A percentile compares a stretch with the other conserved stretches of the same genome.
Conservation (phyloP, 2,888 invertebrate genomes). For the Stratiomys singularior region DNA sequence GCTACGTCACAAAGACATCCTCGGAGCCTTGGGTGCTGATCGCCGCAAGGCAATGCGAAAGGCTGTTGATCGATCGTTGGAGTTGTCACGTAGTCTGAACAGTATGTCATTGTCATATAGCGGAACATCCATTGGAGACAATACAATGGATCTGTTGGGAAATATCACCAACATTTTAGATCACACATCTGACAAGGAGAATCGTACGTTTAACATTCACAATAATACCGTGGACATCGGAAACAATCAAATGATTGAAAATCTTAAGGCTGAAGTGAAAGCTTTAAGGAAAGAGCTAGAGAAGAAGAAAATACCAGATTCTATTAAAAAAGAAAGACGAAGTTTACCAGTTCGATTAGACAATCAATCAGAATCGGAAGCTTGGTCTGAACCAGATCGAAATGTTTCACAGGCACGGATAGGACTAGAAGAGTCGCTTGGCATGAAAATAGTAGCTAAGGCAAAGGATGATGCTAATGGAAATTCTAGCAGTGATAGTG, state of each 20-base stretch:
- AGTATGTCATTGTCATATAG: conserved; percentile 62
- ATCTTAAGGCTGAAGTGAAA: conserved; percentile 59
- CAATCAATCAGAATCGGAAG: conserved; percentile 77
- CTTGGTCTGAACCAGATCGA: conserved; percentile 88
- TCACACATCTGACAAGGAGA: conserved; percentile 53
- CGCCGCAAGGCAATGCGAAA: conserved; percentile 68
- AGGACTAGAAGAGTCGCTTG: conserved; percentile 69
- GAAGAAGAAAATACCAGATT: conserved; percentile 54
- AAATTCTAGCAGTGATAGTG: conserved; percentile 52
- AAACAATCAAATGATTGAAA: conserved; percentile 54
- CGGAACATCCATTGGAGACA: conserved; percentile 65
- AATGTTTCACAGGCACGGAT: conserved; percentile 84
- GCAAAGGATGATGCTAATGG: conserved; percentile 53
- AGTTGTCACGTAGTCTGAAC: conserved; percentile 68
- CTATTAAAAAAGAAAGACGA: conserved; percentile 58
- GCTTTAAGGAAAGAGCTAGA: conserved; percentile 59
- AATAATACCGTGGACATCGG: conserved; percentile 54
- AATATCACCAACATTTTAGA: conserved; percentile 66
- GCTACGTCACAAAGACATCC: conserved; percentile 68
- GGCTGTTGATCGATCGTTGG: conserved; percentile 68
- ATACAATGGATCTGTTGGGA: conserved; percentile 67
- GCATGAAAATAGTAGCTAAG: conserved; percentile 61
- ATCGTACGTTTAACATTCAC: conserved; percentile 59
- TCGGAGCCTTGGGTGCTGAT: conserved; percentile 67
- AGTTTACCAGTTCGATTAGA: conserved; percentile 58